Evolutionary conservation across 92 coral and sea anemone genomes (phyloP), one percentile per base, ranked within the genome.

Genomic region (Micromussa lordhowensis): DNA sequence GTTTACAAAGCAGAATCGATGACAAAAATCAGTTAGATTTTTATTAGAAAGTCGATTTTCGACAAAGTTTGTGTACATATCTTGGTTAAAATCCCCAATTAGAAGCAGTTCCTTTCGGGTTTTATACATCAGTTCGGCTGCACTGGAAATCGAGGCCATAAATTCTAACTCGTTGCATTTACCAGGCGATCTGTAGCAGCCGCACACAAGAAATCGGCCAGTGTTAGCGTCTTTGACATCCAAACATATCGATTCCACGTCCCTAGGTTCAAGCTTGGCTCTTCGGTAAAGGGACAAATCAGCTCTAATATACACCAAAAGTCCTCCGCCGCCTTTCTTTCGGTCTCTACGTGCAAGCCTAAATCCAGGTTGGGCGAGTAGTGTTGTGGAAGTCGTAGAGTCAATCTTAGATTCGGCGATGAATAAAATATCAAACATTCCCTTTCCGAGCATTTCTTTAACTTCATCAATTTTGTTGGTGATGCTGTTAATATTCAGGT

Each of bases 1-100:
- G 73, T 88, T 91, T 63, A 91, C 86, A n/a, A 88, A 71, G 76
- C 96, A 91, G 64, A 93, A 82, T 71, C 75, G 94, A 68, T 88
- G 84, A 76, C 93, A 90, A 74, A 93, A 92, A 40, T 84, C 22
- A 70, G 80, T 19, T 22, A 90, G 91, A 18, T 89, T 90, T 34
- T 70, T 70, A 44, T 76, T 90, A 61, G 93, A 91, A n/a, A 85
- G 92, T 79, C 74, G 85, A 35, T 38, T 87, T 87, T 57, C 87
- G 87, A 51, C 84, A 75, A 38, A 35, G 61, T 55, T 55, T 48
- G 81, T 10, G 28, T 30, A 34, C 31, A 78, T 48, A 44, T 70
- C 68, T 10, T 76, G 79, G 24, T 78, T 75, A 75, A 75, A 75
- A 38, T 75, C 57, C 57, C 79, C 57, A 40, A 75, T 35, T 17